A percentile compares a stretch with the other conserved stretches of the same genome.
Conservation (phyloP, 2,113 vertebrate species). For the Dromiciops gliroides region DNA sequence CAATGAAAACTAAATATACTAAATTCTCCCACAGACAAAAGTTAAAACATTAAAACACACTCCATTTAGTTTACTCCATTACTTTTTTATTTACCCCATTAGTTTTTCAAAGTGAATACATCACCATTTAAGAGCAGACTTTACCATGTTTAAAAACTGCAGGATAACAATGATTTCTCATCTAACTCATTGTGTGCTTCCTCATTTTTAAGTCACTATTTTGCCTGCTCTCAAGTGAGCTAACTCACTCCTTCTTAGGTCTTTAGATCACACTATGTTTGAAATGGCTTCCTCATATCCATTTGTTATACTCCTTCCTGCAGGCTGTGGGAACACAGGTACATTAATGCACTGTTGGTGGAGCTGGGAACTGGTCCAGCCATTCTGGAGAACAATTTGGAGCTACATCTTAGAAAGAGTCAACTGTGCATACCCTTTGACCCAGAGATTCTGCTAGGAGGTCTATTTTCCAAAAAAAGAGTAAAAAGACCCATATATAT, state of each 20-base stretch:
- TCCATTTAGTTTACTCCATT: not conserved
- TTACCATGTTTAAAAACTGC: not conserved
- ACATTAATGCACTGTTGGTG: not conserved
- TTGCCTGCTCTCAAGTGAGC: not conserved
- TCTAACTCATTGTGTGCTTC: not conserved
- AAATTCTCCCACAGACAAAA: not conserved
- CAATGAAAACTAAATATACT: not conserved
- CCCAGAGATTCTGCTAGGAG: not conserved
- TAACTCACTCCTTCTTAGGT: not conserved
- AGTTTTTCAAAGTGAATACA: not conserved
- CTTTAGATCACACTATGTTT: not conserved
- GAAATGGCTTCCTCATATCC: not conserved
- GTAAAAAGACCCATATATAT: not conserved
- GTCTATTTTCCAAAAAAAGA: not conserved
- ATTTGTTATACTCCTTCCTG: not conserved
- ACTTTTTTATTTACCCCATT: not conserved
- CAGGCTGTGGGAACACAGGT: not conserved
- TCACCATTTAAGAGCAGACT: conserved; percentile 3
- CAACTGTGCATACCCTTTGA: not conserved
- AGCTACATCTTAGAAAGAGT: not conserved
- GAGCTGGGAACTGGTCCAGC: not conserved
- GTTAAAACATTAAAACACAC: not conserved
- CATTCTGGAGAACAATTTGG: not conserved
- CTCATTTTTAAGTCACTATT: not conserved
- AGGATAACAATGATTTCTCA: not conserved